Base-by-base conservation (phyloP, 2,113 vertebrate species). In the Lonchura striata region DNA sequence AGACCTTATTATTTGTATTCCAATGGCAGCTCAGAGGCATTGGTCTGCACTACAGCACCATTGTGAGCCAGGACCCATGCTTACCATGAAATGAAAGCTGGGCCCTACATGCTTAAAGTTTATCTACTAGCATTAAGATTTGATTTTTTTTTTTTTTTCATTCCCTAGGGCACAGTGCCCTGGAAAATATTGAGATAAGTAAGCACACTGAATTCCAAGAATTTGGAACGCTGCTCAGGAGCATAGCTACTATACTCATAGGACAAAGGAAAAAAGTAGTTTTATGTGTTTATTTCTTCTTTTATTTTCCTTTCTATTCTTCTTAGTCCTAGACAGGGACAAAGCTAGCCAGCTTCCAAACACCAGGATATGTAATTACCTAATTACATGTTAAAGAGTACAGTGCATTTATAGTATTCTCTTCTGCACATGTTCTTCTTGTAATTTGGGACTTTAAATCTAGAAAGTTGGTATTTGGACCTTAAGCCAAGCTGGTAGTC, bases 201-300 rank as follows among this genome's bases (percentile, higher is more conserved):
- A n/a, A 82, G 7, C 6, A 5, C 7, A 49, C 10, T 35, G 27
- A 85, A 66, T 68, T 82, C 19, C n/a, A 87, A 46, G 19, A 72
- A 81, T 74, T 27, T 65, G 41, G 23, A 78, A 6, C 3, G 0
- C 2, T 81, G 24, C 16, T 27, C 15, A 31, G n/a, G 6, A 94
- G 2, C 5, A 24, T 20, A 25, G 11, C 28, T 49, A 2, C 7
- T 61, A 18, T 44, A 31, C 6, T 63, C 9, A 8, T 7, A n/a
- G 11, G 19, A 31, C 1, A 61, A 42, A 4, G 15, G 4, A 0
- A 28, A 64, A 31, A 52, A 42, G 10, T 3, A 1, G 4, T 12
- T 10, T 50, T 23, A 8, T 44, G 8, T 50, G 7, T 22, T 54
- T 57, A 31, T 33, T 65, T 42, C 3, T 20, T n/a, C n/a, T n/a